Evolutionary conservation across 2,888 invertebrate genomes (phyloP), one percentile per base, ranked within the genome.

Genomic region (Diarsia rubi): DNA sequence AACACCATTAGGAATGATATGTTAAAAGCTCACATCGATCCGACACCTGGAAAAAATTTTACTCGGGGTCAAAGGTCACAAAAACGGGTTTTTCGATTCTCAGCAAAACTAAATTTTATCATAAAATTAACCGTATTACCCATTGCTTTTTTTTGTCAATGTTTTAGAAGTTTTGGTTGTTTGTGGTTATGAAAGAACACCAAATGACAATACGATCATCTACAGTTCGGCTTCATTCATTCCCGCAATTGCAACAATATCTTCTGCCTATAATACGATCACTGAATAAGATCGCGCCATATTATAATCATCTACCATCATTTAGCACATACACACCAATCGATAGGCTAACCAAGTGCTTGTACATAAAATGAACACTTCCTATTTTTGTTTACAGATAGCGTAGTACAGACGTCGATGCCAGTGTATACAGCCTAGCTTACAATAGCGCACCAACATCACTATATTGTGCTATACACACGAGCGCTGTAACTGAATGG

Each of bases 351-450:
- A 52, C 54, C 54, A 21, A 24, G 6, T 24, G 19, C 11, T 52
- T 19, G 42, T n/a, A 24, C 49, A 78, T 2, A 47, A 16, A 71
- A 63, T 77, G 2, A 72, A 79, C 44, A 19, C 3, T 57, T 59
- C 12, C n/a, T 76, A 37, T 82, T 70, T 85, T 84, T 84, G 69
- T 94, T 92, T 54, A 57, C 94, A 94, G 94, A 89, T 91, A 91
- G 90, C 91, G 90, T 93, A 91, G 90, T 87, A 88, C 88, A 90
- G 88, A 90, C 84, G 89, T 91, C 91, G 90, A 91, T 91, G 94
- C 92, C 92, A 92, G 92, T 93, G 93, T 92, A 90, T 89, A 91
- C 94, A 92, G 91, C 94, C 91, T 91, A 93, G 94, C 95, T 95
- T 94, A 91, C 90, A 88, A 88, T 89, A 91, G 90, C 92, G 91